These are phyloP conservation scores for Dioctria linearis DNA, from an alignment of 2,888 invertebrate species.

Conservation along the genomic window DNA sequence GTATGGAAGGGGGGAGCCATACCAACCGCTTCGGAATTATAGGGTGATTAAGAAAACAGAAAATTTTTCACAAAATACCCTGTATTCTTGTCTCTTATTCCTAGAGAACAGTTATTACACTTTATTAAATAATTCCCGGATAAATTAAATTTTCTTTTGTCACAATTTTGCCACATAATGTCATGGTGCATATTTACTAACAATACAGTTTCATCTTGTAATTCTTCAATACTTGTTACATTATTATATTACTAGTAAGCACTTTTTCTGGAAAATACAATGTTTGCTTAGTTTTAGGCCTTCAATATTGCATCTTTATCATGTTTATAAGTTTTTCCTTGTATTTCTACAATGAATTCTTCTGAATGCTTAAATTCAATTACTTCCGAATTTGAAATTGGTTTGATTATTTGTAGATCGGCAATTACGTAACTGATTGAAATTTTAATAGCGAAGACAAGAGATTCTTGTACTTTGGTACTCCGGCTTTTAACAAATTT, in stretches of 20 bases:
- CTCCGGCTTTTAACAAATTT: slow-evolving; percentile 50
- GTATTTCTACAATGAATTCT: background rate
- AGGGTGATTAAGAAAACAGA: too few species aligned
- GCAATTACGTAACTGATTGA: slow-evolving; percentile 22
- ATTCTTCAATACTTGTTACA: background rate
- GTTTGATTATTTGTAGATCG: background rate
- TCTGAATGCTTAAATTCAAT: background rate
- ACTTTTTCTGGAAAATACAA: background rate
- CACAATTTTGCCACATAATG: background rate
- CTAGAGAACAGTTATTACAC: background rate
- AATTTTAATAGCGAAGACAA: slow-evolving; percentile 3
- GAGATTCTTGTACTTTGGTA: slow-evolving; percentile 19
- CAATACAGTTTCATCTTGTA: background rate
- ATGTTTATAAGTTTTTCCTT: background rate
- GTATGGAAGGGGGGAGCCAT: too few species aligned
- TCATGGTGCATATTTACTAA: background rate
- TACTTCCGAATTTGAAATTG: slow-evolving; percentile 10
- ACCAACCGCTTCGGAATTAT: too few species aligned
- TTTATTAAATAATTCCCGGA: background rate
- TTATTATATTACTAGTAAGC: background rate
- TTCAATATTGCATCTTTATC: background rate
- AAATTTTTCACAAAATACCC: too few species aligned
- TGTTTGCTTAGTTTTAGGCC: background rate
- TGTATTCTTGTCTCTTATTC: background rate
- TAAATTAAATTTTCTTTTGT: background rate